Conservation (phyloP, 2,888 invertebrate genomes). For the Lycia hirtaria region DNA sequence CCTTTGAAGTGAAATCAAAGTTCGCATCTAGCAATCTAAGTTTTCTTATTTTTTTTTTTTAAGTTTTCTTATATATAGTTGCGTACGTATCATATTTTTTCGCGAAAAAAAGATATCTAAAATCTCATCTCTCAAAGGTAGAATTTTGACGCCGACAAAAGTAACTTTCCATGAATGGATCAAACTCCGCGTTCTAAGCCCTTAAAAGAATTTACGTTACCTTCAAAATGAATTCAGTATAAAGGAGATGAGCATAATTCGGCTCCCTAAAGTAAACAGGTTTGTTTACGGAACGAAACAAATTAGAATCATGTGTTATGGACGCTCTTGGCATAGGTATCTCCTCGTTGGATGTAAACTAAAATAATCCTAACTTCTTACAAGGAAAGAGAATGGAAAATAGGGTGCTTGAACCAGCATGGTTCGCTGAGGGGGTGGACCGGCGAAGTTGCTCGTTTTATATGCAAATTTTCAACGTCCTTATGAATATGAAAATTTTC, state of each 20-base stretch:
- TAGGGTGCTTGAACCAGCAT: conserved; percentile 67
- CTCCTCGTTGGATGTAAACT: conserved; percentile 57
- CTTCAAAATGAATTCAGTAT: neutral
- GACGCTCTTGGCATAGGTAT: conserved; percentile 28
- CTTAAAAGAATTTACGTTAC: conserved; percentile 7
- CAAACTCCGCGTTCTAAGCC: neutral
- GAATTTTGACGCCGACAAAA: conserved; percentile 8
- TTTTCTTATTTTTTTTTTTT: conserved; percentile 61
- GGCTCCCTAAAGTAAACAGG: neutral
- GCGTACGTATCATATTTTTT: conserved; percentile 44
- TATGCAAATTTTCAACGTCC: conserved; percentile 82
- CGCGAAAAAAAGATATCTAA: conserved; percentile 19
- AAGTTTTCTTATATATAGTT: conserved; percentile 62
- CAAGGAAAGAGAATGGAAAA: conserved; percentile 71
- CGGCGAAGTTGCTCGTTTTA: conserved; percentile 81
- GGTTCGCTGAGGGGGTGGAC: conserved; percentile 54
- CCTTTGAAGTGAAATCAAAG: conserved; percentile 60
- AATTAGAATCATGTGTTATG: conserved; percentile 47
- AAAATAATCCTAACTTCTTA: conserved; percentile 64
- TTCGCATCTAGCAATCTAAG: conserved; percentile 71
- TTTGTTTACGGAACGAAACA: conserved; percentile 7
- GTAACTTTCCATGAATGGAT: conserved; percentile 6
- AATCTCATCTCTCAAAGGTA: conserved; percentile 8
- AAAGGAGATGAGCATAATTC: conserved; percentile 10
- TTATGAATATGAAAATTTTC: conserved; percentile 86